A percentile compares a stretch with the other conserved stretches of the same genome.
Evolutionary conservation across 2,797 vertebrate genomes (phyloP).

Genomic region (Caiman crocodilus): DNA sequence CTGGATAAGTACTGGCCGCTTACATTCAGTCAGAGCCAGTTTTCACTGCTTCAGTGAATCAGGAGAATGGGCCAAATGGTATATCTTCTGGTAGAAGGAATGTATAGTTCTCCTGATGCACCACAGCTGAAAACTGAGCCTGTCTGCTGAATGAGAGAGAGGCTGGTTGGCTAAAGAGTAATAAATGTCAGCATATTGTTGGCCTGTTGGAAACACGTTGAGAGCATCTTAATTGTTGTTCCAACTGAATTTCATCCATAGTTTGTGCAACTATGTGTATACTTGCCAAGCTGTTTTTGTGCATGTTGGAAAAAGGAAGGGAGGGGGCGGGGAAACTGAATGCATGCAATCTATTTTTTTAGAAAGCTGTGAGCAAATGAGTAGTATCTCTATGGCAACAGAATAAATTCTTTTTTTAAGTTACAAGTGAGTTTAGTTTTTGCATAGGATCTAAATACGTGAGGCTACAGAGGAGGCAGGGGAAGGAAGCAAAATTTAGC

Average conservation of each 20-base stretch:
- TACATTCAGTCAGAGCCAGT: slow-evolving; percentile 73
- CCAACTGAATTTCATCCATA: slow-evolving; percentile 80
- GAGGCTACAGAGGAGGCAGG: slow-evolving; percentile 40
- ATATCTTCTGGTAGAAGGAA: slow-evolving; percentile 70
- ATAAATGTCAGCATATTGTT: slow-evolving; percentile 81
- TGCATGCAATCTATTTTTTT: slow-evolving; percentile 71
- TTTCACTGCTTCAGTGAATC: slow-evolving; percentile 74
- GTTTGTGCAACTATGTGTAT: slow-evolving; percentile 83
- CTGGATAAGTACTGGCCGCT: slow-evolving; percentile 70
- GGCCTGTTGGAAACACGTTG: slow-evolving; percentile 77
- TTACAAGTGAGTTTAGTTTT: slow-evolving; percentile 78
- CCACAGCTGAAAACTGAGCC: slow-evolving; percentile 64
- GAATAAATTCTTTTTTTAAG: slow-evolving; percentile 46
- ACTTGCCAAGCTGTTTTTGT: slow-evolving; percentile 80
- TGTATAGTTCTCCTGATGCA: slow-evolving; percentile 74
- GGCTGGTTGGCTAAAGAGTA: slow-evolving; percentile 78
- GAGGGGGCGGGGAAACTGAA: slow-evolving; percentile 16
- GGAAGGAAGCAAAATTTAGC: not conserved
- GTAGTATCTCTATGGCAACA: slow-evolving; percentile 88
- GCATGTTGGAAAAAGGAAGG: slow-evolving; percentile 75
- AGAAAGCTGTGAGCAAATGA: slow-evolving; percentile 72
- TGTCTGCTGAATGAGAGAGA: slow-evolving; percentile 74
- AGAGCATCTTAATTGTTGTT: slow-evolving; percentile 78
- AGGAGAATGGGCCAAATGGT: slow-evolving; percentile 74
- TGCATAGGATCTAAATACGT: slow-evolving; percentile 68